Base-by-base conservation (phyloP, 2,797 vertebrate species). In the Acestrorhynchus altus region DNA sequence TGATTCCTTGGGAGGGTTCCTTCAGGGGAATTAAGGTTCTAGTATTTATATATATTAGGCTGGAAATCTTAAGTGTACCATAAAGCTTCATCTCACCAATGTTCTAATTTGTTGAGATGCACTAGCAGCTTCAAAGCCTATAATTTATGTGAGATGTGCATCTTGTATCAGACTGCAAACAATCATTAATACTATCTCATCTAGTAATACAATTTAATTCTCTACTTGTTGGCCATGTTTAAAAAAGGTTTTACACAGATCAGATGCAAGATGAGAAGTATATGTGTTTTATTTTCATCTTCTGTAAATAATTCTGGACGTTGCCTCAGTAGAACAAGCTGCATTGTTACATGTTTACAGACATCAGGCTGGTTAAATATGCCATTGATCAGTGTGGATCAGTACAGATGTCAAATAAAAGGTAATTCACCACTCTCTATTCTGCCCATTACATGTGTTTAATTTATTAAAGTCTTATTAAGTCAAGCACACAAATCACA, bases 241-340 rank as follows among this genome's bases (percentile, higher is more conserved):
- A 12, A 56, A 56, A 56, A 12, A 2, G 10, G 51, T n/a, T n/a
- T 0, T 2, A 52, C 2, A 3, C 8, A 20, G n/a, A 4, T n/a
- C 42, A 49, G 9, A 76, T 47, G 1, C 20, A 5, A 64, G 31
- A 76, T 18, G 5, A 49, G 15, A 60, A 52, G 57, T 1, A 8
- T 70, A 42, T 1, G 15, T 70, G 20, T 66, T 63, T 64, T 70
- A 70, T 77, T 35, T 70, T 66, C 65, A 77, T 15, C 49, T 35
- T 77, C 57, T 60, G n/a, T 40, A 56, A 64, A 60, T 26, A 64
- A 44, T 64, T 54, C 44, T 54, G 35, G 16, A 44, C 31, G 22
- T 54, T 18, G 16, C 8, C 57, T 39, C 10, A 70, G 42, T 18
- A 70, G 65, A n/a, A 44, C 39, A 26, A 47, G 10, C 39, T 54